Conservation (phyloP, 92 coral and sea anemone genomes). For the Heteractis magnifica region DNA sequence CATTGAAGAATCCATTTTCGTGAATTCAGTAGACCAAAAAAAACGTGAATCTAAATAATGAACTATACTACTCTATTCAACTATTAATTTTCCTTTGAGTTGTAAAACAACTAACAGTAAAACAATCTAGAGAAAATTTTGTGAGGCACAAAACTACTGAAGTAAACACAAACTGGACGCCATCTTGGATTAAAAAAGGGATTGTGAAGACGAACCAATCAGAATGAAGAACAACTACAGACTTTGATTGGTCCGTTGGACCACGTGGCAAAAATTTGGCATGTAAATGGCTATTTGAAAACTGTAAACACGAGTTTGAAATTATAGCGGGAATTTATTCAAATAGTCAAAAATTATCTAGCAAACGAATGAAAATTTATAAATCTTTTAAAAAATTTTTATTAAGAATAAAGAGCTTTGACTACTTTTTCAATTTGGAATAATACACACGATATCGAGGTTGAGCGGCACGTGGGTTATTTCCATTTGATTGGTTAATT, state of each 20-base stretch:
- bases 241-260: slow-evolving; percentile 45
- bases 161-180: slow-evolving; percentile 39
- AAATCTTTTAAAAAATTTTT: neutral
- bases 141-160: neutral
- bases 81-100: neutral
- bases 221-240: slow-evolving; percentile 3
- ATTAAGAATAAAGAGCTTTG: neutral
- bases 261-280: slow-evolving; percentile 20
- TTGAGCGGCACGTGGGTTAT: slow-evolving; percentile 7
- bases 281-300: slow-evolving; percentile 32
- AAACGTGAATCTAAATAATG: neutral
- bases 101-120: neutral
- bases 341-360: neutral
- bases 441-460: slow-evolving; percentile 22
- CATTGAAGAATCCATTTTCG: slow-evolving; percentile 24
- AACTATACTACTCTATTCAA: neutral
- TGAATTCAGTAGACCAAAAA: too few relatives aligned
- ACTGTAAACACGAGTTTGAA: slow-evolving; percentile 15
- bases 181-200: slow-evolving; percentile 41
- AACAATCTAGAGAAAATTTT: slow-evolving; percentile 9
- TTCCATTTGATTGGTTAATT: slow-evolving; percentile 55
- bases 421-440: neutral
- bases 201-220: slow-evolving; percentile 45
- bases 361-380: neutral
- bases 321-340: slow-evolving; percentile 44